These are phyloP conservation scores for Parauchenoglanis ngamensis DNA, from an alignment of 2,797 vertebrate species.

Conservation along the genomic window DNA sequence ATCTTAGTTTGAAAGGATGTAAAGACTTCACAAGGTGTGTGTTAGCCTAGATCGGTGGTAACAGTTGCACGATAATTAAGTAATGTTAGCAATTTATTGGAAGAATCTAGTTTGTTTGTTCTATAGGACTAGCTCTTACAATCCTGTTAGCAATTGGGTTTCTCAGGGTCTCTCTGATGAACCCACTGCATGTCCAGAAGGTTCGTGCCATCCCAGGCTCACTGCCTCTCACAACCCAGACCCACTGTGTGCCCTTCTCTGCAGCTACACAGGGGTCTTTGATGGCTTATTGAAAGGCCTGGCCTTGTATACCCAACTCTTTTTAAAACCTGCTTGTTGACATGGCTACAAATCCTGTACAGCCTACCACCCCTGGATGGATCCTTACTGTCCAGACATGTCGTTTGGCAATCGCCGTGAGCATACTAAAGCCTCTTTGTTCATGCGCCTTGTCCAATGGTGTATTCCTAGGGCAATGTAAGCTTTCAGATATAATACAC, in stretches of 20 bases:
- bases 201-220: background rate
- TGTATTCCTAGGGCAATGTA: background rate
- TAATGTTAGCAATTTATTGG: background rate
- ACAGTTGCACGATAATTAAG: background rate
- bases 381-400: too few relatives aligned
- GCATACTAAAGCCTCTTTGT: background rate
- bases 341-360: too few relatives aligned
- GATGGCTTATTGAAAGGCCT: background rate
- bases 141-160: background rate
- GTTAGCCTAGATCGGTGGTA: background rate
- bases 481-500: background rate
- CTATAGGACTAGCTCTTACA: background rate
- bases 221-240: background rate
- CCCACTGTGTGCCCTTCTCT: background rate
- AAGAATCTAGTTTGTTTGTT: background rate
- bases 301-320: background rate
- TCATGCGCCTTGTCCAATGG: background rate
- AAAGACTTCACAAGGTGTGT: background rate
- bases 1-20: background rate
- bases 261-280: background rate
- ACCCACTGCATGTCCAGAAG: background rate
- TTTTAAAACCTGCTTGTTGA: background rate
- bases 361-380: too few relatives aligned
- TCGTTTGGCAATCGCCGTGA: background rate
- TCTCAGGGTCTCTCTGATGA: background rate